Evolutionary conservation across 2,888 invertebrate species (phyloP), one percentile per base, ranked within the genome.

Genomic region (Steromphala cineraria): DNA sequence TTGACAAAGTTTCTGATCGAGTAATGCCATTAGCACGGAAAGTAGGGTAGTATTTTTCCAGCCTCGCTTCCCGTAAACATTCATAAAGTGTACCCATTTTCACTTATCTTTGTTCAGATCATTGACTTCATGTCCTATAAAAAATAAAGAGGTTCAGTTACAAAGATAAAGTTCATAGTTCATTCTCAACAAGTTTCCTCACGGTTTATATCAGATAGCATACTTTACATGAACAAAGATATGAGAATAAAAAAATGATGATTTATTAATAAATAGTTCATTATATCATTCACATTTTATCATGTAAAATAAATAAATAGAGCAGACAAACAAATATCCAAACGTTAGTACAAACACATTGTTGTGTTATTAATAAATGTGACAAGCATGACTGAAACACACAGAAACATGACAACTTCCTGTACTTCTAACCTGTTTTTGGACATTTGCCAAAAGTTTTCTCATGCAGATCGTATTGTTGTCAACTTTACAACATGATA

Each of bases 41-140:
- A 79, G 90, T 89, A 62, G 89, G 88, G 82, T 91, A 92, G 74
- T 92, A 92, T 79, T 90, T 89, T 75, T 92, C 92, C 75, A 93
- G 85, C 62, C 89, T 86, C 15, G 92, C 92, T 79, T 93, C 92
- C 46, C 87, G 85, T 13, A 93, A 83, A 81, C 90, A 91, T 80
- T 91, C 90, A 87, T 86, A 91, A 13, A 91, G 83, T 21, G 90
- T 91, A 15, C 90, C 90, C 91, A 91, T 91, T 0, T 52, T 83
- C 53, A 46, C 46, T 46, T 46, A 10, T 1, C 46, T 46, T 10
- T 46, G 36, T 46, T 46, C 46, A 46, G 46, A 13, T 46, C 46
- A 46, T 46, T 10, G 1, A 46, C 4, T 46, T 46, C 46, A 10
- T 46, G 10, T 46, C 46, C 13, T 46, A 4, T 10, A 46, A 46